Evolutionary conservation across 1,140 invertebrate genomes (phyloP), one percentile per base, ranked within the genome.

Genomic region (Platyscapa corneri): DNA sequence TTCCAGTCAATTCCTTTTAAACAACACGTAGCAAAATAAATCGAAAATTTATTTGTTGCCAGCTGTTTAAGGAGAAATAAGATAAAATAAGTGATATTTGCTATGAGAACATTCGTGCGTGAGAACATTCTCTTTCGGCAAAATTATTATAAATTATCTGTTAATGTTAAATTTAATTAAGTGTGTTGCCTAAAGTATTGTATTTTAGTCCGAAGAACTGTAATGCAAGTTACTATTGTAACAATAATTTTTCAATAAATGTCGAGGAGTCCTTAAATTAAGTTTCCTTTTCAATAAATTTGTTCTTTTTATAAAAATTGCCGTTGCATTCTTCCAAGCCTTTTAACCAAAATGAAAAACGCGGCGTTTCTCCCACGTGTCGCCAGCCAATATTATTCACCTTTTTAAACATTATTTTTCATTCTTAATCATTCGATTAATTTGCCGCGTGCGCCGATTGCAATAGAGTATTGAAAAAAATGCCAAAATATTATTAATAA

Each of bases 1-100:
- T 23, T 39, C 0, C 67, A 37, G 18, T 37, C n/a, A 20, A 14
- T 7, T 37, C 12, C n/a, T 30, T 23, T 65, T 39, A 23, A 34
- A 7, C 0, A 42, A 42, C 39, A 74, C 27, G 32, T 23, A 23
- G 20, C 20, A 74, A 42, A 23, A 27, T 0, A 30, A n/a, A 65
- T 67, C 5, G 42, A 42, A 6, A 12, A 20, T 56, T 46, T 34
- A 32, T 32, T 16, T 34, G 30, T 34, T 20, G 34, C n/a, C n/a
- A 72, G 34, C 27, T 53, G 65, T 34, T n/a, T 0, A 23, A 27
- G 18, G 42, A 70, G 3, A 32, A 53, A 32, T 83, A 76, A n/a
- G 70, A 70, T 1, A 27, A 82, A 23, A 65, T 0, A 75, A 30
- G 56, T 83, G 60, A 77, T 27, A 84, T 20, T 84, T 37, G 30